phyloP scores from a whole-genome alignment of 2,888 invertebrate genomes.

The Aromia moschata region DNA sequence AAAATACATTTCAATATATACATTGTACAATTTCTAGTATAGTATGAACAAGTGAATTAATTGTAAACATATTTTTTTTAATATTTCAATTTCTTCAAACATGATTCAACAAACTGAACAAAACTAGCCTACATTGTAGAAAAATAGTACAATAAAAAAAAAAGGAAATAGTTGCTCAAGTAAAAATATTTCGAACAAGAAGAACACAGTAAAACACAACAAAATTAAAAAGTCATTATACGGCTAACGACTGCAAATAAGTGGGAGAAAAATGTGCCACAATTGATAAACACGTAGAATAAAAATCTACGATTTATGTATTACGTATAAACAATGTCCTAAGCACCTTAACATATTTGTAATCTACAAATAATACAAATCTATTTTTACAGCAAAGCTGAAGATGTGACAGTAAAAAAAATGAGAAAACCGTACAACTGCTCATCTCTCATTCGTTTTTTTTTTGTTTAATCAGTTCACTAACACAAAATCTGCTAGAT shows the following conservation, averaged over 20 bases:
- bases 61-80: conserved; percentile 1
- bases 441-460: conserved; percentile 27
- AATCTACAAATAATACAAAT: conserved; percentile 46
- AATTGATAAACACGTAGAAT: conserved; percentile 27
- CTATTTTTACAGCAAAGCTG: conserved; percentile 34
- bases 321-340: conserved; percentile 38
- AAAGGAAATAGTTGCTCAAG: conserved; percentile 32
- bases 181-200: conserved; percentile 30
- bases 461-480: conserved; percentile 24
- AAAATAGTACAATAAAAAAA: conserved; percentile 37
- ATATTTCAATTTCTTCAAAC: no score
- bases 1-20: conserved; percentile 44
- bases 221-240: conserved; percentile 28
- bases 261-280: conserved; percentile 40
- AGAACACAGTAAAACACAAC: conserved; percentile 25
- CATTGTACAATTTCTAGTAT: conserved; percentile 43
- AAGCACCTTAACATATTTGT: conserved; percentile 45
- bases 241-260: conserved; percentile 30
- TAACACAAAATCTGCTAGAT: conserved; percentile 28
- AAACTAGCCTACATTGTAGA: conserved; percentile 38
- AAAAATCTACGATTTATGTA: conserved; percentile 21
- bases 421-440: conserved; percentile 24
- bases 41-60: conserved; percentile 45
- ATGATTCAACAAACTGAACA: conserved; percentile 36
- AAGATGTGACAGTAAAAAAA: conserved; percentile 34